Conservation (phyloP, 2,797 vertebrate genomes). For the Lemur catta region DNA sequence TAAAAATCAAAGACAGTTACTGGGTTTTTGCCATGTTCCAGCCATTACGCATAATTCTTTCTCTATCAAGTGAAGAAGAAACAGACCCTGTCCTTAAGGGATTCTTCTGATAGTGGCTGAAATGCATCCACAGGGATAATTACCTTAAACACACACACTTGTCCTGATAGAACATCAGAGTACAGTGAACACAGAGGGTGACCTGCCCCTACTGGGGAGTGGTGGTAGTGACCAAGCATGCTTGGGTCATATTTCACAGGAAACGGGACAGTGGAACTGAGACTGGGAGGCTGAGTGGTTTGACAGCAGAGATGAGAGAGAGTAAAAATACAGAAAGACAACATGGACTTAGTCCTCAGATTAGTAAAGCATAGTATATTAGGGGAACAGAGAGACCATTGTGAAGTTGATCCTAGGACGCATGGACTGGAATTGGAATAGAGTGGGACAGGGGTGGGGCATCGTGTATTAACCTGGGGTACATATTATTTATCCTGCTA, state of each 20-base stretch:
- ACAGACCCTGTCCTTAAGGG: background rate
- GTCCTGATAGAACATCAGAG: background rate
- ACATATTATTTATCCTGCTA: background rate
- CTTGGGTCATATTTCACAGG: background rate
- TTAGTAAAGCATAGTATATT: background rate
- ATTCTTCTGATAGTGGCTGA: background rate
- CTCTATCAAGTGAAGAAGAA: background rate
- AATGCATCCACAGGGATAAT: background rate
- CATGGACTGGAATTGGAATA: background rate
- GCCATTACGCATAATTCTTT: background rate
- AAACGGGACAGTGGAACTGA: background rate
- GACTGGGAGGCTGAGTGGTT: background rate
- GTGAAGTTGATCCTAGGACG: background rate
- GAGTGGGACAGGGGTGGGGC: rapidly evolving
- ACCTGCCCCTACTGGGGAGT: background rate
- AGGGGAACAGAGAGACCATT: background rate
- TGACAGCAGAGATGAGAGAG: background rate
- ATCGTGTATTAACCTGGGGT: background rate
- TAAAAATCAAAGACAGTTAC: background rate
- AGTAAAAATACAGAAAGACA: too few relatives aligned
- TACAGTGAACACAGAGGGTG: background rate
- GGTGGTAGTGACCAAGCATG: background rate
- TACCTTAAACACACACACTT: background rate
- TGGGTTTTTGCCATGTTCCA: background rate
- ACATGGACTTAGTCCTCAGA: background rate